phyloP scores from a whole-genome alignment of 2,888 invertebrate genomes.

The Lasioglossum calceatum region DNA sequence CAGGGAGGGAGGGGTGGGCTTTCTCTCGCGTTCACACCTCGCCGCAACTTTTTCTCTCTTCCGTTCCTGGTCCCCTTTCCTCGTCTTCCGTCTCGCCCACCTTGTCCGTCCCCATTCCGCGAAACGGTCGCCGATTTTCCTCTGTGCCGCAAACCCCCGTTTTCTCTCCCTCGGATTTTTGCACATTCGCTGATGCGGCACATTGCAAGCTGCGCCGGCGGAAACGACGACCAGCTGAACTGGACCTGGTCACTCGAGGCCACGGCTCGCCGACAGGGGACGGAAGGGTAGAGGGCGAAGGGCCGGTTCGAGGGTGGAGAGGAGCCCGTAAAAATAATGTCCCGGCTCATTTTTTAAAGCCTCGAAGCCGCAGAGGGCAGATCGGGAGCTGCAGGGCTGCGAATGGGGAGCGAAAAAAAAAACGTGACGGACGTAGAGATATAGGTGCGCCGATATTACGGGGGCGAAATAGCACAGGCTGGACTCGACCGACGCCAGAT shows the following conservation, averaged over 20 bases:
- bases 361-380: slow-evolving; percentile 44
- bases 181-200: slow-evolving; percentile 82
- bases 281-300: slow-evolving; percentile 30
- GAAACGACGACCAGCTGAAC: slow-evolving; percentile 67
- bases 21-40: slow-evolving; percentile 28
- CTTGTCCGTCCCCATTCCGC: slow-evolving; percentile 9
- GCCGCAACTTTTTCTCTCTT: slow-evolving; percentile 31
- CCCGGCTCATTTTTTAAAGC: slow-evolving; percentile 78
- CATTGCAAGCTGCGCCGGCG: slow-evolving; percentile 76
- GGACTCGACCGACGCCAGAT: slow-evolving; percentile 65
- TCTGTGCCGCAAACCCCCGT: not conserved
- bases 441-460: slow-evolving; percentile 72
- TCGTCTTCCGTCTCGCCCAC: not conserved
- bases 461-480: slow-evolving; percentile 68
- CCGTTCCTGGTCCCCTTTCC: not conserved
- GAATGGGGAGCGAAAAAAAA: slow-evolving; percentile 70
- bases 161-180: slow-evolving; percentile 72
- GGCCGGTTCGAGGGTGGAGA: slow-evolving; percentile 37
- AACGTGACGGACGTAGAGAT: slow-evolving; percentile 77
- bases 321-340: slow-evolving; percentile 79
- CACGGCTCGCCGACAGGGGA: slow-evolving; percentile 45
- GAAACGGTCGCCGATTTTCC: slow-evolving; percentile 47
- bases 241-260: slow-evolving; percentile 71
- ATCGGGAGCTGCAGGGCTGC: slow-evolving; percentile 40
- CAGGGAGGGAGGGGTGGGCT: not conserved